Base-by-base conservation (phyloP, 1,140 invertebrate genomes). In the Tachypleus tridentatus region DNA sequence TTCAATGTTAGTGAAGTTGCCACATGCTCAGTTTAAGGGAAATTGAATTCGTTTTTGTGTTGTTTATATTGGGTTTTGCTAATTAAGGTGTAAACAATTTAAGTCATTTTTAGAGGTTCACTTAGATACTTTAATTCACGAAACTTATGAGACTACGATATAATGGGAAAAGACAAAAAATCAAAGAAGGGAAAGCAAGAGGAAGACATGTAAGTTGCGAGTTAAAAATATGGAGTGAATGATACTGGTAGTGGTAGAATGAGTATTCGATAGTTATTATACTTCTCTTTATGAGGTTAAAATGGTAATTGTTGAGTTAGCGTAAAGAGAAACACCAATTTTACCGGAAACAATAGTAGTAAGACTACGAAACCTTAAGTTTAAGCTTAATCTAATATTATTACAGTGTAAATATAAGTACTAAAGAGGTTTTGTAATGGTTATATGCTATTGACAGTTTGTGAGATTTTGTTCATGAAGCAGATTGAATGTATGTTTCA, bases 101-200 rank as follows among this genome's bases (percentile, higher is more conserved):
- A 29, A 29, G 29, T 29, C 29, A 29, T 29, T 29, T 29, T 29
- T 29, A 29, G 29, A 29, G 29, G 29, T 29, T 29, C 29, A 29
- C 29, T 29, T 29, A 29, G 29, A 29, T 29, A 29, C 29, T 29
- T 29, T 29, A 29, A 29, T 29, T 29, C 29, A 29, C 29, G 29
- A 29, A 29, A 62, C 51, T 62, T 51, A 56, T 62, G 57, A 51
- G 62, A 64, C 66, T 63, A 64, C 61, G 61, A 58, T 58, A 61
- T n/a, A 5, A 67, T 67, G 66, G 66, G 66, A 48, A 67, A 67
- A 64, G 66, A 67, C 54, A 67, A 64, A 59, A 67, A 67, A 47
- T 53, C 51, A 11, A 67, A 64, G 63, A 67, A 67, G 62, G 56
- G n/a, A 52, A 58, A 54, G 4, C 62, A 67, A 9, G 66, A 67